A percentile compares a stretch with the other conserved stretches of the same genome.
These are phyloP conservation scores for Drosophila yakuba DNA, from an alignment of 1,140 invertebrate genomes.

Conservation along the genomic window DNA sequence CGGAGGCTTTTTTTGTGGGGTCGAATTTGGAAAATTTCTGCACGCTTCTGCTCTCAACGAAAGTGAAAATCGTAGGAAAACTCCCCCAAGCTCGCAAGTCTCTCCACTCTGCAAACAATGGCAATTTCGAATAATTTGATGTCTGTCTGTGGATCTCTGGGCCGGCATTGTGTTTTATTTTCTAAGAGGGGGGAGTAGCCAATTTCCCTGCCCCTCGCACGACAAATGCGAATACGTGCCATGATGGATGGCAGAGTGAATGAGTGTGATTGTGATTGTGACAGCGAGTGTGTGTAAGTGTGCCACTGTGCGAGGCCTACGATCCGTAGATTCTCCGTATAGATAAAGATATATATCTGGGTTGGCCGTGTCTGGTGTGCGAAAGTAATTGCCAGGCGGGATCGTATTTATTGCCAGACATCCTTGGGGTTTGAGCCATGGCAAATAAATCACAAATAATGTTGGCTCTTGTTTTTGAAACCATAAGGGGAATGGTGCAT, in stretches of 20 bases:
- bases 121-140: constrained; percentile 79
- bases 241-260: constrained; percentile 2
- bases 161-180: constrained; percentile 47
- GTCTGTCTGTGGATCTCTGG: constrained; percentile 46
- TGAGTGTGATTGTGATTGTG: constrained; percentile 26
- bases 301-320: constrained; percentile 61
- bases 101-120: constrained; percentile 60
- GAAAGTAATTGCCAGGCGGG: constrained; percentile 35
- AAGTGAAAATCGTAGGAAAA: constrained; percentile 76
- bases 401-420: constrained; percentile 31
- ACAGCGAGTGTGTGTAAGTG: constrained; percentile 30
- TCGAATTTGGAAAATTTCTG: constrained; percentile 47
- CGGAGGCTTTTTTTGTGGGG: constrained; percentile 51
- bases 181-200: not conserved
- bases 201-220: constrained; percentile 25
- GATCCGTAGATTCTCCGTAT: constrained; percentile 40
- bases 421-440: constrained; percentile 19
- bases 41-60: constrained; percentile 51
- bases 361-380: constrained; percentile 43
- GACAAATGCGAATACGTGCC: constrained; percentile 61
- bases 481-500: constrained; percentile 1
- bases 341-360: constrained; percentile 43
- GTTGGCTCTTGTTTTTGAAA: constrained; percentile 15
- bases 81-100: constrained; percentile 35
- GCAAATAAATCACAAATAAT: constrained; percentile 30